Conservation (phyloP, 2,113 vertebrate genomes). For the Zosterops japonicus region DNA sequence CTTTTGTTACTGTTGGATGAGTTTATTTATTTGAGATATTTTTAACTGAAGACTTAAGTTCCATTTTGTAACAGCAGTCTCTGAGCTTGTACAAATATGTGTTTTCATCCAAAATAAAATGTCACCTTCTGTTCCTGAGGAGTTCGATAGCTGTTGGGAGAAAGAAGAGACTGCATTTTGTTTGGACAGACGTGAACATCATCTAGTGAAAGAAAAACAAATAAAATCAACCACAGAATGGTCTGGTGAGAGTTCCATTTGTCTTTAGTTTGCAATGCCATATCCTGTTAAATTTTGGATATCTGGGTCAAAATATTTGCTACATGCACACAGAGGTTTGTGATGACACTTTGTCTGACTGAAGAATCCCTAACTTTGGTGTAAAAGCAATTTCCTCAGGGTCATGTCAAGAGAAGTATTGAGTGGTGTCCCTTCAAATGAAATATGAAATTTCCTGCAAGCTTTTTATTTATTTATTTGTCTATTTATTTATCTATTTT, state of each 20-base stretch:
- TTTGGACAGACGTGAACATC: background rate
- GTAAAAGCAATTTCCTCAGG: background rate
- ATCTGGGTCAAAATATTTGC: background rate
- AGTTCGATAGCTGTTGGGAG: background rate
- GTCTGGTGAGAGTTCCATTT: background rate
- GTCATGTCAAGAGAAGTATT: background rate
- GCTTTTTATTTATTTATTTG: background rate
- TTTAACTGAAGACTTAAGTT: background rate
- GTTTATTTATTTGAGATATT: background rate
- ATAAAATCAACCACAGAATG: background rate
- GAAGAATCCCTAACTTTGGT: background rate
- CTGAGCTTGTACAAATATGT: background rate
- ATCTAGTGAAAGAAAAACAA: background rate
- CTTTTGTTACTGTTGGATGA: background rate
- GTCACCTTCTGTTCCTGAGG: background rate
- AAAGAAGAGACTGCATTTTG: background rate
- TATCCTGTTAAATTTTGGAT: background rate
- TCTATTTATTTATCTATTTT: too few species aligned
- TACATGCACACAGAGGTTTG: background rate
- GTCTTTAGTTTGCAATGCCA: background rate
- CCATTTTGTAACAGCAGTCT: background rate
- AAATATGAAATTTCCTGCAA: background rate
- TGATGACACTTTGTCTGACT: background rate
- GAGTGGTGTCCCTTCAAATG: background rate
- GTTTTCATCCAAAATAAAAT: background rate